Percentiles rank a stretch among this genome's conserved stretches.
These are phyloP conservation scores for Acrocephalus arundinaceus DNA, from an alignment of 2,113 vertebrate species.

Conservation along the genomic window DNA sequence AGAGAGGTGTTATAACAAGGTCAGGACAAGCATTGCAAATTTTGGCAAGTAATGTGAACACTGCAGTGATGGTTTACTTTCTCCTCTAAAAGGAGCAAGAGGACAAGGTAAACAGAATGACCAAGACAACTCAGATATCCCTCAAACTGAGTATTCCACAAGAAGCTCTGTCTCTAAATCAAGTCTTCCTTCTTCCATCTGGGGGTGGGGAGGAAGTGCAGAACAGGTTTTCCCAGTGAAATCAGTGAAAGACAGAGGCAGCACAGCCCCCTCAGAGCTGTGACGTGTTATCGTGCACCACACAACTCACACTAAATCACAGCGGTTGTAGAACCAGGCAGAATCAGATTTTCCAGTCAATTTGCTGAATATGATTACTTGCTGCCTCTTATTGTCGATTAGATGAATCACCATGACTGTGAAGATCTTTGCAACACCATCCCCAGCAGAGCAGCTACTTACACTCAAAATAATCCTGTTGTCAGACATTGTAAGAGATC, in stretches of 20 bases:
- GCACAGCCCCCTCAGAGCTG: slow-evolving; percentile 10
- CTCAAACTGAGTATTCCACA: not conserved
- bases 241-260: not conserved
- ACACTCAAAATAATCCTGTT: not conserved
- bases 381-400: not conserved
- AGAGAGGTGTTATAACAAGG: slow-evolving; percentile 12
- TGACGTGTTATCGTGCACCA: not conserved
- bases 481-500: not conserved
- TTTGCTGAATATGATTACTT: not conserved
- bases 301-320: not conserved
- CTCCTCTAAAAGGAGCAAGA: not conserved
- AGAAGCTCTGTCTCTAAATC: not conserved
- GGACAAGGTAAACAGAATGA: not conserved
- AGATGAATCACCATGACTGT: not conserved
- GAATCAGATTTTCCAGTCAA: not conserved
- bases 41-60: not conserved
- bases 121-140: not conserved
- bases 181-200: not conserved
- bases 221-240: slow-evolving; percentile 52
- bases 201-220: not conserved
- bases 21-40: not conserved
- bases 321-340: not conserved
- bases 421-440: not conserved
- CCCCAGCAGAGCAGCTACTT: not conserved
- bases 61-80: not conserved